Evolutionary conservation across 2,888 invertebrate genomes (phyloP), one percentile per base, ranked within the genome.

Genomic region (Unio pictorum): DNA sequence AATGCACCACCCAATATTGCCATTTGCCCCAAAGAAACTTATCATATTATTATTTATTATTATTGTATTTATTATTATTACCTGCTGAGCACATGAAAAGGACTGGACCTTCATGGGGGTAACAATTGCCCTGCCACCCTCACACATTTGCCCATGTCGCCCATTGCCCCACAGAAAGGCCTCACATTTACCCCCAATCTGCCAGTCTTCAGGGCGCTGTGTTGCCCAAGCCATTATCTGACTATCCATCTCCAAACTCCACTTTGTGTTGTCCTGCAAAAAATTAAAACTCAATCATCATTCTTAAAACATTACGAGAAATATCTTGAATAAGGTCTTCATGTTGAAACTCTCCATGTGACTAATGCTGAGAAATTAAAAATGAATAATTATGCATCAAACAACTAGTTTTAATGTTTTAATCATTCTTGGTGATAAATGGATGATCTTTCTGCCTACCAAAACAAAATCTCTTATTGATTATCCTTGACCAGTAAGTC

Each of bases 141-240:
- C 93, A 57, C 92, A 93, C 61, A 93, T 87, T 86, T 93, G 93
- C 1, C 93, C 93, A 84, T 93, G 92, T n/a, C 93, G 86, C 57
- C 93, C 93, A 67, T 92, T 92, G 11, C 93, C 93, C 93, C 93
- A 93, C 81, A 93, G 86, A 83, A 90, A 93, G 2, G 92, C 92
- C 74, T 92, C 91, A 87, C 93, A 93, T 84, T 92, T 92, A 7
- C 93, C 93, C 8, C 93, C 93, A 56, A 92, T 91, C 86, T 93
- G 93, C 93, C 93, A 93, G 87, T 93, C 93, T 73, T 92, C 92
- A 5, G 93, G 93, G 56, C 91, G 89, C 78, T 92, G 92, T 3
- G 91, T 92, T 1, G 92, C 91, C 93, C 93, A 93, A 61, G 90
- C 88, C 90, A 93, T 92, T 59, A 93, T 92, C 85, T 93, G 92